These are phyloP conservation scores for Narcine bancroftii DNA, from an alignment of 2,113 vertebrate species.

Conservation along the genomic window DNA sequence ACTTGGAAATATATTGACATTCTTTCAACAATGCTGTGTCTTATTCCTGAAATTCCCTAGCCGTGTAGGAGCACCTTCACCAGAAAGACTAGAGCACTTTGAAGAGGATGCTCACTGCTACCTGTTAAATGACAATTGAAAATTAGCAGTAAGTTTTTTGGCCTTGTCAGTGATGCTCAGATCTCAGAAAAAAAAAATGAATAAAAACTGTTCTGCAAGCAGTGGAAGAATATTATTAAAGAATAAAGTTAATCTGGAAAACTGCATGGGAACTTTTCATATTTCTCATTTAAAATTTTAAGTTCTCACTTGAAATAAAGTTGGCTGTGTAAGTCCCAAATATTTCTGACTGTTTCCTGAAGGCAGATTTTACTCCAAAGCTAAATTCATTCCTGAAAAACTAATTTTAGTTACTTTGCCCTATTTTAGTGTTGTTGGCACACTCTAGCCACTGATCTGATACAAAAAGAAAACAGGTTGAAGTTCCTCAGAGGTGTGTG, in stretches of 20 bases:
- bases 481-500: not conserved
- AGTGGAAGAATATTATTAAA: no score
- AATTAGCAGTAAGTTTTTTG: no score
- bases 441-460: not conserved
- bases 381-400: not conserved
- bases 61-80: no score
- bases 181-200: no score
- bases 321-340: not conserved
- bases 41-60: no score
- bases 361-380: not conserved
- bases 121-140: no score
- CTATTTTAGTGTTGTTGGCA: not conserved
- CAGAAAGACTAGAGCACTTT: no score
- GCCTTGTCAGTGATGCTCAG: no score
- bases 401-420: not conserved
- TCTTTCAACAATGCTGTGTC: no score
- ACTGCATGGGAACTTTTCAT: not conserved
- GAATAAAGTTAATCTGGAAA: not conserved
- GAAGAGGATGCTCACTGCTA: no score
- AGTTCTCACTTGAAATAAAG: not conserved
- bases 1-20: no score
- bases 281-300: not conserved
- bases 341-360: not conserved
- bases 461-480: no score
- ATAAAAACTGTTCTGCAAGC: not conserved